Percentiles rank a stretch among this genome's conserved stretches.
Evolutionary conservation across 2,113 vertebrate species (phyloP).

Genomic region (Murina feae): DNA sequence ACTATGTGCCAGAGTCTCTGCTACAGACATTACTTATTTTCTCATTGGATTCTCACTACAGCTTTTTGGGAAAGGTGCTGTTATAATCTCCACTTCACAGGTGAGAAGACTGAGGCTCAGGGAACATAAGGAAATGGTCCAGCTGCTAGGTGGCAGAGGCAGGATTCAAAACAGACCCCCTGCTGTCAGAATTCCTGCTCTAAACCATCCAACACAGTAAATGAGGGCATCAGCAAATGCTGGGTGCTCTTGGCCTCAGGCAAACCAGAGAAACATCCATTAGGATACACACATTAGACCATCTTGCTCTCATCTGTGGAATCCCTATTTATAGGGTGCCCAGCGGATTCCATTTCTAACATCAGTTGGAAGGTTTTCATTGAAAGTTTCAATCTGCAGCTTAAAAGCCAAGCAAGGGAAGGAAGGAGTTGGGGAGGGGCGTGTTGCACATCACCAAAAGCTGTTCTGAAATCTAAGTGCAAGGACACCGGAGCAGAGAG

Average conservation of each 20-base stretch:
- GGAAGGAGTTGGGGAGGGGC: slow-evolving; percentile 17
- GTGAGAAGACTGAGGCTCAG: background rate
- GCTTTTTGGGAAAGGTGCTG: background rate
- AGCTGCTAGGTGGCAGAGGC: background rate
- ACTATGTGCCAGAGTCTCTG: background rate
- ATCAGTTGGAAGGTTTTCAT: slow-evolving; percentile 51
- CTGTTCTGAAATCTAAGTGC: slow-evolving; percentile 63
- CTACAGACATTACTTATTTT: background rate
- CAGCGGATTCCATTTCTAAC: slow-evolving; percentile 16
- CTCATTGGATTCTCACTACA: background rate
- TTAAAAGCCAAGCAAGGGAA: slow-evolving; percentile 64
- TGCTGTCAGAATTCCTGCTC: background rate
- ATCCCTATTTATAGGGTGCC: background rate
- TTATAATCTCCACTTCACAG: background rate
- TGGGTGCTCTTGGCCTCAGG: background rate
- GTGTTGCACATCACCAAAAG: slow-evolving; percentile 33
- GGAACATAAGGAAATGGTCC: background rate
- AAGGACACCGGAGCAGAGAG: slow-evolving; percentile 74
- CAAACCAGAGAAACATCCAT: background rate
- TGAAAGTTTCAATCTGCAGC: slow-evolving; percentile 66
- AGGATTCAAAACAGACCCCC: background rate
- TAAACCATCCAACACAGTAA: background rate
- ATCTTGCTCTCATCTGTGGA: background rate
- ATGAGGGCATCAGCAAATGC: background rate
- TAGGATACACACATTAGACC: background rate